These are phyloP conservation scores for Aphelenchoides fujianensis DNA, from an alignment of 1,140 invertebrate genomes.

Conservation along the genomic window DNA sequence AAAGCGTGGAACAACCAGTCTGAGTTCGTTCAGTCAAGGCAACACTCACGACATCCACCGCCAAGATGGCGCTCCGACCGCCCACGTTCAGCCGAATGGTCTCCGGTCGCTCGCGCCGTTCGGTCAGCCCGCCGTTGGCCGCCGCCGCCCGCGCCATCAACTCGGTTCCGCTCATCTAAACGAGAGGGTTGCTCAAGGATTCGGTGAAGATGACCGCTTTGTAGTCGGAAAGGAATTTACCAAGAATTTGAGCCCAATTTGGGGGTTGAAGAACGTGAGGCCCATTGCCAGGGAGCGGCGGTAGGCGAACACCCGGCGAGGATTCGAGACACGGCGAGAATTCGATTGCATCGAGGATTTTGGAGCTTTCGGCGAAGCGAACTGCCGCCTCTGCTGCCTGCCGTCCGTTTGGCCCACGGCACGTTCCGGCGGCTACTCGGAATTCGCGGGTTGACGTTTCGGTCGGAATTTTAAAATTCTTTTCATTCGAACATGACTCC, in stretches of 20 bases:
- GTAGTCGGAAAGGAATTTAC: background rate
- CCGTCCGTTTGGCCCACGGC: too few species aligned
- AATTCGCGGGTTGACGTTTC: background rate
- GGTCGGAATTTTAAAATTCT: background rate
- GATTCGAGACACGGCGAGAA: background rate
- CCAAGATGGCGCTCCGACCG: conserved; percentile 38
- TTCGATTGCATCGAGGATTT: background rate
- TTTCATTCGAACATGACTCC: background rate
- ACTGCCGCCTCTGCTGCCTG: background rate
- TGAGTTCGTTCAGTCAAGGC: background rate
- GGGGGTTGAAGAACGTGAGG: background rate
- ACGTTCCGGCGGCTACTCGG: background rate
- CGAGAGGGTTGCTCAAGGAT: background rate
- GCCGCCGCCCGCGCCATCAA: background rate
- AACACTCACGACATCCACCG: conserved; percentile 32
- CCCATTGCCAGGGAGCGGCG: background rate
- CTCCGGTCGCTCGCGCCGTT: conserved; percentile 9
- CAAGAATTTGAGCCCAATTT: background rate
- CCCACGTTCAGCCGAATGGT: conserved; percentile 43
- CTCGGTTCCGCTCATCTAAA: background rate
- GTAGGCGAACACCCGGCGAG: too few species aligned
- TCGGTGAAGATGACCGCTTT: background rate
- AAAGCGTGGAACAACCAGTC: background rate
- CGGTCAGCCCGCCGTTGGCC: background rate
- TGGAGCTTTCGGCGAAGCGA: background rate